Percentiles rank a stretch among this genome's conserved stretches.
phyloP scores from a whole-genome alignment of 2,888 invertebrate genomes.

The Caprella mutica region DNA sequence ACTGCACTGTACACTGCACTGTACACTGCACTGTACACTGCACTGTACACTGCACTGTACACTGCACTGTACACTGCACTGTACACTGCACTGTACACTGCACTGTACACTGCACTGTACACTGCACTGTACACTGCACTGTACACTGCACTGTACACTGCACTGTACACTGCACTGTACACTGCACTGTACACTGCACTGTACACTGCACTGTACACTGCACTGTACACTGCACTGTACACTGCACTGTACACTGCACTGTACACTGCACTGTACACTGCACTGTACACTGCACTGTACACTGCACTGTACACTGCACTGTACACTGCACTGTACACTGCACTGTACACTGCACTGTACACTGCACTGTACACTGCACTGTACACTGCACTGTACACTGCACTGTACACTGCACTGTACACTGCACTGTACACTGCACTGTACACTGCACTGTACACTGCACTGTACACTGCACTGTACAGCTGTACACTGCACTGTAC shows the following conservation, averaged over 20 bases:
- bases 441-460: constrained; percentile 1
- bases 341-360: neutral
- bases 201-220: constrained; percentile 1
- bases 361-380: constrained; percentile 1
- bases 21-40: constrained; percentile 1
- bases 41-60: neutral
- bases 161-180: neutral
- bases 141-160: constrained; percentile 1
- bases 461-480: neutral
- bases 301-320: neutral
- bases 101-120: neutral
- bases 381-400: neutral
- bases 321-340: constrained; percentile 1
- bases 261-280: constrained; percentile 1
- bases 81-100: constrained; percentile 1
- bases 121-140: neutral
- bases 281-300: neutral
- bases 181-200: neutral
- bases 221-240: neutral
- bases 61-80: neutral
- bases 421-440: neutral
- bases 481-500: neutral
- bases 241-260: neutral
- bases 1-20: neutral
- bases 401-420: neutral